These are phyloP conservation scores for Chrysolina haemoptera DNA, from an alignment of 2,888 invertebrate species.

Conservation along the genomic window DNA sequence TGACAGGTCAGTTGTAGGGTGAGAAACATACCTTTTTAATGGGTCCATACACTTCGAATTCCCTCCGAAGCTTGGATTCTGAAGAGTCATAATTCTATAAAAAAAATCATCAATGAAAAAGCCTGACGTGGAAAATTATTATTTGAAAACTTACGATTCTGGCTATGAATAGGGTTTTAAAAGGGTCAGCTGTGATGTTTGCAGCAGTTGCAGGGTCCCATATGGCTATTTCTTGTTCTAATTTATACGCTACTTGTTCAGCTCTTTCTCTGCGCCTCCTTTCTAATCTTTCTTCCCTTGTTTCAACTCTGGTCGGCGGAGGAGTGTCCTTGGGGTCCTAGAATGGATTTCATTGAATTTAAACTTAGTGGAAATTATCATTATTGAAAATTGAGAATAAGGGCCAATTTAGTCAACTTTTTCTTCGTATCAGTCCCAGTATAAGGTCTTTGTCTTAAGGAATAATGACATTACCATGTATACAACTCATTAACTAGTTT, in stretches of 20 bases:
- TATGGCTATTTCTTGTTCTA: constrained; percentile 97
- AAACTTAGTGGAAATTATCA: too few species aligned
- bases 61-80: constrained; percentile 95
- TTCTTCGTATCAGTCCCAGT: too few species aligned
- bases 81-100: constrained; percentile 98
- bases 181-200: constrained; percentile 91
- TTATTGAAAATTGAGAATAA: too few species aligned
- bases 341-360: constrained; percentile 44
- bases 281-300: constrained; percentile 93
- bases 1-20: neutral
- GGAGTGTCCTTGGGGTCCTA: constrained; percentile 98
- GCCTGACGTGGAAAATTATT: neutral
- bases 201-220: constrained; percentile 93
- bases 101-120: constrained; percentile 43
- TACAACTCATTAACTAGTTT: too few species aligned
- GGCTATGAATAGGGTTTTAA: constrained; percentile 97
- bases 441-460: too few species aligned
- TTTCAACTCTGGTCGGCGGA: constrained; percentile 95
- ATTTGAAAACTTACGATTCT: constrained; percentile 83
- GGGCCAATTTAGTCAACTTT: too few species aligned
- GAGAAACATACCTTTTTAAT: constrained; percentile 87
- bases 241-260: constrained; percentile 96
- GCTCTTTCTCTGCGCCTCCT: constrained; percentile 91
- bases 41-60: constrained; percentile 98
- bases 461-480: too few species aligned